Evolutionary conservation across 2,888 invertebrate species (phyloP).

Genomic region (Marasmarcha lunaedactyla): DNA sequence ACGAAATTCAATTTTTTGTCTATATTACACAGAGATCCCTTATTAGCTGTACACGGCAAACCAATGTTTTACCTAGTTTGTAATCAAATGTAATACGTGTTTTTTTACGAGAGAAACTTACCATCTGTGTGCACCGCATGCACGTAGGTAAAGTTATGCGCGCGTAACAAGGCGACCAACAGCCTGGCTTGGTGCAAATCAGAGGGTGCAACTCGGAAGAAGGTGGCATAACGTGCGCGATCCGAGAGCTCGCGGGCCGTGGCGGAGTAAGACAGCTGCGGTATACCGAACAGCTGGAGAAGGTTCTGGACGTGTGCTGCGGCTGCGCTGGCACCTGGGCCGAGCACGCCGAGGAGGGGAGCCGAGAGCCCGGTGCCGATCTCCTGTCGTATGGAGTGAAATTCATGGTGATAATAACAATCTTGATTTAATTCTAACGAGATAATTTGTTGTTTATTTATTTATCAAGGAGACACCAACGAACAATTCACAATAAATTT

Average conservation of each 20-base stretch:
- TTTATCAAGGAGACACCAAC: no score
- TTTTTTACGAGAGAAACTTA: slow-evolving; percentile 6
- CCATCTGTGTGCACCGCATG: slow-evolving; percentile 79
- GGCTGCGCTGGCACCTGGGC: slow-evolving; percentile 80
- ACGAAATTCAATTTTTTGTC: no score
- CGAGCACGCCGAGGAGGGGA: slow-evolving; percentile 65
- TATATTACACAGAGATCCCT: no score
- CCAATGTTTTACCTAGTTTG: no score
- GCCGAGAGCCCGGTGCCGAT: not conserved
- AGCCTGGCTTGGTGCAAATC: slow-evolving; percentile 83
- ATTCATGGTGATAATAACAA: no score
- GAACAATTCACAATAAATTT: no score
- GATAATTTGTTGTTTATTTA: no score
- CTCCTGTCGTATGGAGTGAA: no score
- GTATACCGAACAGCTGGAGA: slow-evolving; percentile 75
- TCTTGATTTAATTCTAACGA: no score
- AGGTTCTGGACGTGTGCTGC: slow-evolving; percentile 81
- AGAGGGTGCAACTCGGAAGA: slow-evolving; percentile 82
- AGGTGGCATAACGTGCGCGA: slow-evolving; percentile 80
- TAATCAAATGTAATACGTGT: no score
- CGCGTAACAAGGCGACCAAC: slow-evolving; percentile 75
- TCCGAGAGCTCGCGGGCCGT: slow-evolving; percentile 82
- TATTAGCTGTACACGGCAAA: no score
- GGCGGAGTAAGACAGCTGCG: slow-evolving; percentile 77
- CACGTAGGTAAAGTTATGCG: slow-evolving; percentile 84